Base-by-base conservation (phyloP, 2,113 vertebrate genomes). In the Pseudorectes ferrugineus region DNA sequence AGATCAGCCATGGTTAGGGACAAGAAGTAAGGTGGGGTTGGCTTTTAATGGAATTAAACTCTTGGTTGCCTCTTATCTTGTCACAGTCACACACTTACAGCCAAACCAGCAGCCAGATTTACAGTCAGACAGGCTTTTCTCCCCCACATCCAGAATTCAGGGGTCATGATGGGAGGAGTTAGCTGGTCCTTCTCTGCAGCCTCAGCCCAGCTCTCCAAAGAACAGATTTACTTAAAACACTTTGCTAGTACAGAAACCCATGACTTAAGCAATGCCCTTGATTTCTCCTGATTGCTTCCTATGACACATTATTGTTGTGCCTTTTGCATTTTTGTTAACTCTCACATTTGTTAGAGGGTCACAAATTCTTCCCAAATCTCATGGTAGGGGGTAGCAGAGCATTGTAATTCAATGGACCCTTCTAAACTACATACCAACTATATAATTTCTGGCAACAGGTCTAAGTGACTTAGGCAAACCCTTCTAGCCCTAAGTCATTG, bases 31-130 rank as follows among this genome's bases (percentile, higher is more conserved):
- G 63, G 42, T 93, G 63, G 75, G 52, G 72, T 51, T 85, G 75
- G 79, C 92, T 95, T 95, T 94, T 94, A 96, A 92, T 48, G 68
- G 94, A 94, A 97, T 97, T 95, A 96, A 96, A 95, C 88, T 72
- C 82, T 74, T 54, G 43, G 48, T 80, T 77, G 92, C 75, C 88
- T 92, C 82, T 92, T 96, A 66, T 52, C 93, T 95, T 88, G 85
- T 93, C 94, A 93, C 70, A 88, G 54, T 49, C 88, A 75, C 66
- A 85, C 3, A 1, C 82, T 88, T 3, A 0, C 74, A 93, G 90
- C 93, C 90, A 96, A 94, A 88, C 25, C 88, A 83, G 54, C 49
- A 88, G 94, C 58, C 90, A 93, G 74, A 72, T 92, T 88, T 81
- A 77, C 74, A 89, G 81, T 20, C 81, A 93, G 67, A 35, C n/a